These are phyloP conservation scores for Therioaphis trifolii DNA, from an alignment of 2,888 invertebrate species.

Conservation along the genomic window DNA sequence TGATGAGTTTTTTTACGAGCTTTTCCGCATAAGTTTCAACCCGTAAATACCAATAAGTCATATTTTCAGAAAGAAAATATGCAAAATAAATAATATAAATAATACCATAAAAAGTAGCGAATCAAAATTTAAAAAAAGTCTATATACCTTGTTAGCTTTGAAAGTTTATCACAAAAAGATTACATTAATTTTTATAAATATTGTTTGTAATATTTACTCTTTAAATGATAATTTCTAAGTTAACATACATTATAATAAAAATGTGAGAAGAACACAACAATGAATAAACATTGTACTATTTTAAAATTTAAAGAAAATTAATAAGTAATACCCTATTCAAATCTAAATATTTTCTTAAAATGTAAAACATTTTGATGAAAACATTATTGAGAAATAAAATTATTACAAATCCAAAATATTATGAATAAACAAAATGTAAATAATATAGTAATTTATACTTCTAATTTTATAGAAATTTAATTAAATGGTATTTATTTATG, in stretches of 20 bases:
- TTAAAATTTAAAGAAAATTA: too few relatives aligned
- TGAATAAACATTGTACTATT: too few relatives aligned
- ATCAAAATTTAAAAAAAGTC: neutral
- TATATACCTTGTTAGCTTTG: neutral
- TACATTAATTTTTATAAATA: slow-evolving; percentile 30
- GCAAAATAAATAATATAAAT: slow-evolving; percentile 37
- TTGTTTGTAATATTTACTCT: neutral
- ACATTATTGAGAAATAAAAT: too few relatives aligned
- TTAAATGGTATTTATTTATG: too few relatives aligned
- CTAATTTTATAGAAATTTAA: too few relatives aligned
- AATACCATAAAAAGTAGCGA: neutral
- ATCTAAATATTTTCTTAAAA: too few relatives aligned
- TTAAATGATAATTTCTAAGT: neutral
- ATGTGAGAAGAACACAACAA: neutral
- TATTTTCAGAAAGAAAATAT: slow-evolving; percentile 25
- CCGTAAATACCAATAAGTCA: slow-evolving; percentile 59
- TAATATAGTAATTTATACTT: too few relatives aligned
- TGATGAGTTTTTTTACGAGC: slow-evolving; percentile 60
- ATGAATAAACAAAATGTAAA: too few relatives aligned
- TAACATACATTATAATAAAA: neutral
- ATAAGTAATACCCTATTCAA: too few relatives aligned
- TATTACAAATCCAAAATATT: too few relatives aligned
- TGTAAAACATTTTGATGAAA: too few relatives aligned
- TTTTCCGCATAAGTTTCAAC: slow-evolving; percentile 37
- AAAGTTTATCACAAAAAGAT: slow-evolving; percentile 28